Percentiles rank a stretch among this genome's conserved stretches.
phyloP scores from a whole-genome alignment of 2,113 vertebrate genomes.

The Vulpes ferrilata region DNA sequence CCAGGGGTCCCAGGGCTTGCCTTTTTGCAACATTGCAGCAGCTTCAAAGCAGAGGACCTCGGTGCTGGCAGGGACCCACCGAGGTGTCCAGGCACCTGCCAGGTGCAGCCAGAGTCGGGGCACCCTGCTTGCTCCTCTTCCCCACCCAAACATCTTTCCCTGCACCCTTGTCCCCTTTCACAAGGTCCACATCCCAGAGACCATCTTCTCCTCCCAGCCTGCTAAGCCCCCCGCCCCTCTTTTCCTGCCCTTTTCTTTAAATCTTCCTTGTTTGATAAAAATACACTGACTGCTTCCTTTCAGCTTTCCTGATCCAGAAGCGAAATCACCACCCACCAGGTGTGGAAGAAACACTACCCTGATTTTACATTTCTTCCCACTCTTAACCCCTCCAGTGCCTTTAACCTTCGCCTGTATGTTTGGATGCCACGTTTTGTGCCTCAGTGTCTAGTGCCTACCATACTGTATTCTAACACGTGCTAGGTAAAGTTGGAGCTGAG shows the following conservation, averaged over 20 bases:
- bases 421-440: neutral
- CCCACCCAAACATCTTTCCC: neutral
- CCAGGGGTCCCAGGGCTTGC: neutral
- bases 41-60: neutral
- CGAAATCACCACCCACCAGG: neutral
- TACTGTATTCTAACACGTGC: neutral
- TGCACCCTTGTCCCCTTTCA: neutral
- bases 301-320: neutral
- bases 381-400: neutral
- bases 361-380: neutral
- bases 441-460: neutral
- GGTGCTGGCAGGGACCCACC: fast-evolving
- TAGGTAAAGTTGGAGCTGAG: neutral
- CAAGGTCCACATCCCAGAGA: neutral
- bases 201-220: neutral
- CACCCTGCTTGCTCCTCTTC: neutral
- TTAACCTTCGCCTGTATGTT: neutral
- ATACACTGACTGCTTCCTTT: neutral
- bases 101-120: no score
- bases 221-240: neutral
- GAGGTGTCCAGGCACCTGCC: fast-evolving
- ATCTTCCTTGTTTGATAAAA: neutral
- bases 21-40: neutral
- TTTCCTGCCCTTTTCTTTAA: neutral
- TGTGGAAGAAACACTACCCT: neutral